These are phyloP conservation scores for Parapsyche elsis DNA, from an alignment of 1,140 invertebrate genomes.

Conservation along the genomic window DNA sequence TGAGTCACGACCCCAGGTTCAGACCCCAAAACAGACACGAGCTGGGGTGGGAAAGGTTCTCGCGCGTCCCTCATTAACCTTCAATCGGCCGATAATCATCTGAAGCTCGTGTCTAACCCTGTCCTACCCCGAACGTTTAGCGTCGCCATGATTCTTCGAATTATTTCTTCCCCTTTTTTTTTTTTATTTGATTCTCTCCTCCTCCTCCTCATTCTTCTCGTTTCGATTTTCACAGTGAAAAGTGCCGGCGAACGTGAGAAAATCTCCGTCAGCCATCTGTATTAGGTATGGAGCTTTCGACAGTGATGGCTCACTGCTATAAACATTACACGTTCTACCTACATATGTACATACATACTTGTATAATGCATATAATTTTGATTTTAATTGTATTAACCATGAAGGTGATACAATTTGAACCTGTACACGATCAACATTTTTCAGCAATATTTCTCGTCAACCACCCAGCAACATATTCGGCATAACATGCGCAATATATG, in stretches of 20 bases:
- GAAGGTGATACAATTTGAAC: too few species aligned
- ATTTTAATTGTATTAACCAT: too few species aligned
- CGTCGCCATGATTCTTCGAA: background rate
- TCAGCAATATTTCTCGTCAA: too few species aligned
- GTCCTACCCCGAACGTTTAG: background rate
- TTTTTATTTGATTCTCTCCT: background rate
- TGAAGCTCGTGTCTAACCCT: constrained; percentile 21
- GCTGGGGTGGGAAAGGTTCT: constrained; percentile 29
- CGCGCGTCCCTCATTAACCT: constrained; percentile 32
- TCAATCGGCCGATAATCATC: constrained; percentile 31
- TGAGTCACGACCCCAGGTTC: constrained; percentile 19
- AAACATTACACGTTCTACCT: too few species aligned
- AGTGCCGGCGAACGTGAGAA: constrained; percentile 2
- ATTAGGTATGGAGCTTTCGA: background rate
- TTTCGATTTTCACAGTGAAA: background rate
- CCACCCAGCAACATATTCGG: too few species aligned
- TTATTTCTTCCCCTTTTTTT: background rate
- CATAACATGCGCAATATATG: too few species aligned
- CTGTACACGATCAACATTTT: too few species aligned
- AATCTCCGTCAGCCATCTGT: background rate
- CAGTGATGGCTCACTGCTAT: too few species aligned
- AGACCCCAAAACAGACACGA: constrained; percentile 15
- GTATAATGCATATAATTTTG: too few species aligned
- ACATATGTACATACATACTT: too few species aligned
- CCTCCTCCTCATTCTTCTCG: background rate